phyloP scores from a whole-genome alignment of 1,140 invertebrate species.

The Tribolium madens region DNA sequence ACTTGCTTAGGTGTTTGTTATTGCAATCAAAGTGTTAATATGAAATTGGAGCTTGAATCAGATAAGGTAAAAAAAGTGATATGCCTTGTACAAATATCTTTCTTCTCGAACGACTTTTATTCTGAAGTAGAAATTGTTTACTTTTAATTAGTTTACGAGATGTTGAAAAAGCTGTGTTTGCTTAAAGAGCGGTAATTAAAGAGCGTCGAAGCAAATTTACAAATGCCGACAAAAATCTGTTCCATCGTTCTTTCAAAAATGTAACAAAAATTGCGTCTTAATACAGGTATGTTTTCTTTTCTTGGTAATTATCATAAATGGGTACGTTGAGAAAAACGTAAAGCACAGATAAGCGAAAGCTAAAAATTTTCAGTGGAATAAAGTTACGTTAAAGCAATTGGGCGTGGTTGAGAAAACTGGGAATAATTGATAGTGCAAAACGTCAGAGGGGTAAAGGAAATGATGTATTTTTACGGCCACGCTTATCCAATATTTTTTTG shows the following conservation, averaged over 20 bases:
- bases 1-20: not conserved
- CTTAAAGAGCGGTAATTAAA: conserved; percentile 2
- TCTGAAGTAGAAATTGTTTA: not conserved
- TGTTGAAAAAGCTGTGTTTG: not conserved
- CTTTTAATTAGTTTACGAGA: conserved; percentile 27
- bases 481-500: conserved; percentile 25
- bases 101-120: conserved; percentile 1
- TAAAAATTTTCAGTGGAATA: not conserved
- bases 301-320: not conserved
- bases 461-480: conserved; percentile 19
- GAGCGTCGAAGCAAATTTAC: not conserved
- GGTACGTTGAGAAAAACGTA: not conserved
- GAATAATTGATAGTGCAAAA: conserved; percentile 36
- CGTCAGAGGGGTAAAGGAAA: not conserved
- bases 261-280: not conserved
- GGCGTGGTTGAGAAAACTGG: conserved; percentile 5
- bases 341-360: not conserved
- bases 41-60: too few relatives aligned
- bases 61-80: not conserved
- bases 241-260: not conserved
- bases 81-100: conserved; percentile 1
- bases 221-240: not conserved
- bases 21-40: too few relatives aligned
- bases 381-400: conserved; percentile 9
- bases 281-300: not conserved